phyloP scores from a whole-genome alignment of 2,797 vertebrate genomes.

The Parambassis ranga region DNA sequence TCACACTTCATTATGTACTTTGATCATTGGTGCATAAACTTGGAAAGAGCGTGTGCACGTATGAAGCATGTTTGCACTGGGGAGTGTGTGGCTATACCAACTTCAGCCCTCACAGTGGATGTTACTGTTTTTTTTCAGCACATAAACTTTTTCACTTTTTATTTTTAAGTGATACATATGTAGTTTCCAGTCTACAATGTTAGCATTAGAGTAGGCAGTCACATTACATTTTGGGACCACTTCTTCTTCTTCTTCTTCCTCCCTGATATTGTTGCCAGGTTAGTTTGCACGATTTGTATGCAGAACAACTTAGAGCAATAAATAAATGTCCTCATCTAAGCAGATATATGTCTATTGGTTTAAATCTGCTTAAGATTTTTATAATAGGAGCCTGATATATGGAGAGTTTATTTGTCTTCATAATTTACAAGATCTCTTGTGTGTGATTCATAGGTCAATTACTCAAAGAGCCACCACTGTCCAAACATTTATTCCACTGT shows the following conservation, averaged over 20 bases:
- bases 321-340: constrained; percentile 53
- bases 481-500: constrained; percentile 71
- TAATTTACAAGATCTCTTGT: constrained; percentile 75
- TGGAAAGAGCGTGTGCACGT: constrained; percentile 45
- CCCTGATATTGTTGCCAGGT: constrained; percentile 4
- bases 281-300: constrained; percentile 53
- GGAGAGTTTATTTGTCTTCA: constrained; percentile 72
- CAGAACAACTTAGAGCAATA: constrained; percentile 44
- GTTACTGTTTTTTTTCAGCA: neutral
- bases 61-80: constrained; percentile 41
- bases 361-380: constrained; percentile 69
- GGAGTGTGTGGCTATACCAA: constrained; percentile 26
- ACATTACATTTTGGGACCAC: constrained; percentile 18
- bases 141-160: neutral
- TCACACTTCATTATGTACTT: constrained; percentile 84
- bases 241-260: constrained; percentile 28
- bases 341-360: constrained; percentile 62
- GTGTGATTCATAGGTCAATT: constrained; percentile 77
- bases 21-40: constrained; percentile 70
- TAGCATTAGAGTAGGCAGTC: neutral
- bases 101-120: constrained; percentile 13
- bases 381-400: constrained; percentile 68
- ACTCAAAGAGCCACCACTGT: constrained; percentile 72
- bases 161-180: neutral
- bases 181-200: neutral